Conservation (phyloP, 2,888 invertebrate species). For the Drosophila vallismaia region DNA sequence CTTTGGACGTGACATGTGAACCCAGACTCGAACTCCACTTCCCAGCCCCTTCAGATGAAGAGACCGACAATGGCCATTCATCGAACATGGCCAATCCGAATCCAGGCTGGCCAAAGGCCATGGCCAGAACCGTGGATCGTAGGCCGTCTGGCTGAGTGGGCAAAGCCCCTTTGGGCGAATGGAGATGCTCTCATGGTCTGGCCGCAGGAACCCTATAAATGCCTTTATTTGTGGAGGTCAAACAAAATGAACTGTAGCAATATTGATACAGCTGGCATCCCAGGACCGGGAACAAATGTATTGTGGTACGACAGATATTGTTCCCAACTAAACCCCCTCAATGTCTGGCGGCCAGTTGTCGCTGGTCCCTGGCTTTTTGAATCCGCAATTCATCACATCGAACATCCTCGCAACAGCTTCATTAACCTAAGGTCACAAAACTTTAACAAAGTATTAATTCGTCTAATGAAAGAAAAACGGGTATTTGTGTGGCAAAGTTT, state of each 20-base stretch:
- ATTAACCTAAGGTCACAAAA: conserved; percentile 57
- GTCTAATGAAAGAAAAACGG: conserved; percentile 26
- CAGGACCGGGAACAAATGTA: conserved; percentile 62
- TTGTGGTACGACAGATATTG: conserved; percentile 44
- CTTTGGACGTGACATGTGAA: conserved; percentile 29
- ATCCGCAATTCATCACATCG: conserved; percentile 25
- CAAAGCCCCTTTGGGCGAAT: conserved; percentile 11
- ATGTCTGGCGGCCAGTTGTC: conserved; percentile 43
- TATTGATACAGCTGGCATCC: conserved; percentile 77
- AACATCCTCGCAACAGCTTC: conserved; percentile 45
- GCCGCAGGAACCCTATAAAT: conserved; percentile 63
- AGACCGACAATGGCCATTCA: conserved; percentile 12
- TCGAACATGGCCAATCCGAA: conserved; percentile 18
- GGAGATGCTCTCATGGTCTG: conserved; percentile 33
- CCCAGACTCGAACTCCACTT: conserved; percentile 14
- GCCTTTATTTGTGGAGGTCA: conserved; percentile 71
- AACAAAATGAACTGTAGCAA: conserved; percentile 80
- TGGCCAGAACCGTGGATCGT: conserved; percentile 9
- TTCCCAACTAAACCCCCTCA: conserved; percentile 1
- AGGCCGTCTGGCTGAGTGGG: conserved; percentile 10
- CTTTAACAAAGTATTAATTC: conserved; percentile 41
- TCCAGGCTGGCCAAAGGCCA: conserved; percentile 31
- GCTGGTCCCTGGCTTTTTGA: conserved; percentile 49
- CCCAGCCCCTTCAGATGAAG: not conserved
- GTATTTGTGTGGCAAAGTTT: conserved; percentile 7